Evolutionary conservation across 1,140 invertebrate species (phyloP).

Genomic region (Xylocopa sonorina): DNA sequence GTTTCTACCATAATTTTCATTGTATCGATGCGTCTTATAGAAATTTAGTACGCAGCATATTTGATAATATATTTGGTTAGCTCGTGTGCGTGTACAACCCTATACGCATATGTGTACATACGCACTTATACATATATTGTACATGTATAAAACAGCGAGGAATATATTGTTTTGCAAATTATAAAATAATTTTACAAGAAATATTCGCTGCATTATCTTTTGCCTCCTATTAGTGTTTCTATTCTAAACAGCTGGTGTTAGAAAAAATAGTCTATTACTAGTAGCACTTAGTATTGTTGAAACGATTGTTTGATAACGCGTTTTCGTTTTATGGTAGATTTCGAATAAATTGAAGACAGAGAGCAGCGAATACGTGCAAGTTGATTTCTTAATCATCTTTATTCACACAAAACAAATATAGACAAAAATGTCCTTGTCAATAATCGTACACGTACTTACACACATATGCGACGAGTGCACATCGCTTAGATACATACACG

Average conservation of each 20-base stretch:
- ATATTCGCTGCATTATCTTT: too few species aligned
- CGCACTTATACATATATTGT: constrained; percentile 52
- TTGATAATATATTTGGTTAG: constrained; percentile 24
- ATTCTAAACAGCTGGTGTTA: background rate
- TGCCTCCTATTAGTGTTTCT: background rate
- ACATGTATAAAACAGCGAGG: constrained; percentile 26
- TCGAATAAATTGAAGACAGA: too few species aligned
- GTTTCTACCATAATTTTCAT: constrained; percentile 14
- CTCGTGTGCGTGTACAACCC: constrained; percentile 41
- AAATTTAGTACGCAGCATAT: constrained; percentile 9
- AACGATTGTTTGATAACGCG: too few species aligned
- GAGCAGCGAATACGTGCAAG: background rate
- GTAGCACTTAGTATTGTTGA: too few species aligned
- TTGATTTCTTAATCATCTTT: constrained; percentile 75
- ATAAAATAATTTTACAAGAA: background rate
- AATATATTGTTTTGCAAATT: constrained; percentile 34
- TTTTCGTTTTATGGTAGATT: too few species aligned
- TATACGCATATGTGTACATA: constrained; percentile 41
- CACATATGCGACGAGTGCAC: constrained; percentile 67
- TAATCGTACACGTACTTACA: constrained; percentile 62
- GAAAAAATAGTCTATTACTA: too few species aligned
- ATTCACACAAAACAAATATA: constrained; percentile 78
- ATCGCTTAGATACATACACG: constrained; percentile 69
- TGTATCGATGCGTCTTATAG: constrained; percentile 12
- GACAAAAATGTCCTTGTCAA: constrained; percentile 71